Evolutionary conservation across 92 coral and sea anemone species (phyloP).

Genomic region (Muricea muricata): DNA sequence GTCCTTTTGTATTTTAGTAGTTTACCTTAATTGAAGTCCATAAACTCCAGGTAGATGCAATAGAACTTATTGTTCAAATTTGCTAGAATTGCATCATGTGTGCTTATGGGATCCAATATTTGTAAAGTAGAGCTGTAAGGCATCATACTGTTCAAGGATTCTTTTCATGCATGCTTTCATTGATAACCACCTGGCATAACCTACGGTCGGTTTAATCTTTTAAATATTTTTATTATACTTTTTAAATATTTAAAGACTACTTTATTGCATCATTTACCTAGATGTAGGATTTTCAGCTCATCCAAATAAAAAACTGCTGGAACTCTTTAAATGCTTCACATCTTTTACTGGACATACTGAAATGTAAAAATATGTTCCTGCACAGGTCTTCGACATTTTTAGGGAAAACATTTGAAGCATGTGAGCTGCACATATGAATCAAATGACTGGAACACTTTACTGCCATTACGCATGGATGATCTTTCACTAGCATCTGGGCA

Average conservation of each 20-base stretch:
- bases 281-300: constrained; percentile 1
- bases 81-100: no score
- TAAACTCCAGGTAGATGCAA: constrained; percentile 4
- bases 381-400: no score
- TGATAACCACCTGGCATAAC: constrained; percentile 4
- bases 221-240: not conserved
- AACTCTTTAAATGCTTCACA: no score
- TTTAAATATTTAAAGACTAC: not conserved
- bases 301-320: not conserved
- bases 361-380: no score
- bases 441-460: no score
- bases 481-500: no score
- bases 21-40: constrained; percentile 17
- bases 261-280: constrained; percentile 1
- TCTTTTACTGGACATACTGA: no score
- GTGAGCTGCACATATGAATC: no score
- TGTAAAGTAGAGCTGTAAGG: not conserved
- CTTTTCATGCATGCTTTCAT: constrained; percentile 11
- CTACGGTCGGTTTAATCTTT: not conserved
- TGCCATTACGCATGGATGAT: no score
- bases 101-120: not conserved
- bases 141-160: no score
- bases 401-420: no score
- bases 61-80: no score
- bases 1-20: not conserved